Percentiles rank a stretch among this genome's conserved stretches.
These are phyloP conservation scores for Tachyglossus aculeatus DNA, from an alignment of 2,797 vertebrate genomes.

Conservation along the genomic window DNA sequence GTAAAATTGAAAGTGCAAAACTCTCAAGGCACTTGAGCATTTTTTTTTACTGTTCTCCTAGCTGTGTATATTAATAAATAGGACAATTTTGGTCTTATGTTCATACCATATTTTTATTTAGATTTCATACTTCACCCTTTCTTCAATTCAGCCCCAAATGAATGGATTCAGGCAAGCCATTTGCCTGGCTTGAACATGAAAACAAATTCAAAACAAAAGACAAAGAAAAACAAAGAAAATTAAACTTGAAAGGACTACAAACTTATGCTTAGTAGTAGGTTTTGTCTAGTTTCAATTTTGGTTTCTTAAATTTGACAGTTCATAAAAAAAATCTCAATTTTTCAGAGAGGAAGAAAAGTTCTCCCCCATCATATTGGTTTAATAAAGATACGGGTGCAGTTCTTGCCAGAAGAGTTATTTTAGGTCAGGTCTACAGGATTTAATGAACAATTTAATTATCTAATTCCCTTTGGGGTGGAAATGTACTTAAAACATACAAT, in stretches of 20 bases:
- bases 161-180: constrained; percentile 3
- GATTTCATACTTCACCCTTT: constrained; percentile 26
- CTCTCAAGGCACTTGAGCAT: not conserved
- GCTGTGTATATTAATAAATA: constrained; percentile 11
- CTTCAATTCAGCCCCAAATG: constrained; percentile 4
- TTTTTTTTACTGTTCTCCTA: not conserved
- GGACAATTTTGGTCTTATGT: constrained; percentile 15
- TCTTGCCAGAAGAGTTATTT: too few relatives aligned
- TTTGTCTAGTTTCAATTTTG: not conserved
- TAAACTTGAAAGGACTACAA: constrained; percentile 3
- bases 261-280: not conserved
- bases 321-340: not conserved
- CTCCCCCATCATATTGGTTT: not conserved
- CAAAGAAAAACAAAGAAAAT: not conserved
- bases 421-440: too few relatives aligned
- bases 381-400: not conserved
- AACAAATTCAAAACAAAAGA: constrained; percentile 15
- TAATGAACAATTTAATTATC: too few relatives aligned
- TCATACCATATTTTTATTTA: constrained; percentile 17
- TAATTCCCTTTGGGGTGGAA: too few relatives aligned
- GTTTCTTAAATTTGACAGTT: not conserved
- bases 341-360: constrained; percentile 3
- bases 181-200: constrained; percentile 24
- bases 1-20: not conserved
- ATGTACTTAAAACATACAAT: too few relatives aligned